Evolutionary conservation across 30 jellyfish, hydroid and myxozoan species (phyloP).

Genomic region (Hydractinia symbiolongicarpus): DNA sequence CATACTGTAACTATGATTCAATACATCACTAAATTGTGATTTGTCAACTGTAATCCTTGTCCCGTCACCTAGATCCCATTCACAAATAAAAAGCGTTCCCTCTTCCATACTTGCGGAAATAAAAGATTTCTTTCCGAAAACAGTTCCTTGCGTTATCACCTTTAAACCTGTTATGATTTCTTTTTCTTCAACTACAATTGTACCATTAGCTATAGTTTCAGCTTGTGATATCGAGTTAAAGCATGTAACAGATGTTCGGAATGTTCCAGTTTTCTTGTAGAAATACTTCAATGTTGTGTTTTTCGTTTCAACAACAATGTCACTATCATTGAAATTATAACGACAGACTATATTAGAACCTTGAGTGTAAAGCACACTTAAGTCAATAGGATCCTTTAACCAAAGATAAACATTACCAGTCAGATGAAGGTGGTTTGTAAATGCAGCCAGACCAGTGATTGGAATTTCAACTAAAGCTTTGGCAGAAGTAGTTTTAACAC

Average conservation of each 20-base stretch:
- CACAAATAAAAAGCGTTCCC: slow-evolving; percentile 70
- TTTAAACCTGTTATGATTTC: slow-evolving; percentile 43
- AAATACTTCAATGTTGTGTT: slow-evolving; percentile 32
- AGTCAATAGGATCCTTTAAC: slow-evolving; percentile 34
- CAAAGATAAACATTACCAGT: slow-evolving; percentile 44
- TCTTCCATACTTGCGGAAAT: slow-evolving; percentile 43
- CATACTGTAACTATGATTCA: slow-evolving; percentile 32
- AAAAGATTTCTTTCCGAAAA: slow-evolving; percentile 40
- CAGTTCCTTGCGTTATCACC: slow-evolving; percentile 33
- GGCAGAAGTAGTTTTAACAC: slow-evolving; percentile 21
- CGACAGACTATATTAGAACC: slow-evolving; percentile 63
- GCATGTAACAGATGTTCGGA: slow-evolving; percentile 61
- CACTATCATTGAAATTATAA: slow-evolving; percentile 46
- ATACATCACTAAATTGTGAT: slow-evolving; percentile 22
- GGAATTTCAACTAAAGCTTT: slow-evolving; percentile 67
- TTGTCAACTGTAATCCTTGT: slow-evolving; percentile 34
- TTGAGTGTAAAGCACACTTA: slow-evolving; percentile 24
- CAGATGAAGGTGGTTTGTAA: slow-evolving; percentile 36
- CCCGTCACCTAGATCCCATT: slow-evolving; percentile 85
- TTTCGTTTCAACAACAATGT: slow-evolving; percentile 4
- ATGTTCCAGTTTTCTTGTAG: slow-evolving; percentile 45
- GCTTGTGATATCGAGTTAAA: slow-evolving; percentile 49
- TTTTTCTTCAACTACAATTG: slow-evolving; percentile 57
- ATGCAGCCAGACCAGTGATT: slow-evolving; percentile 19
- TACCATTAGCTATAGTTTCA: slow-evolving; percentile 33